Evolutionary conservation across 2,797 vertebrate genomes (phyloP).

Genomic region (Catostomus latipinnis): DNA sequence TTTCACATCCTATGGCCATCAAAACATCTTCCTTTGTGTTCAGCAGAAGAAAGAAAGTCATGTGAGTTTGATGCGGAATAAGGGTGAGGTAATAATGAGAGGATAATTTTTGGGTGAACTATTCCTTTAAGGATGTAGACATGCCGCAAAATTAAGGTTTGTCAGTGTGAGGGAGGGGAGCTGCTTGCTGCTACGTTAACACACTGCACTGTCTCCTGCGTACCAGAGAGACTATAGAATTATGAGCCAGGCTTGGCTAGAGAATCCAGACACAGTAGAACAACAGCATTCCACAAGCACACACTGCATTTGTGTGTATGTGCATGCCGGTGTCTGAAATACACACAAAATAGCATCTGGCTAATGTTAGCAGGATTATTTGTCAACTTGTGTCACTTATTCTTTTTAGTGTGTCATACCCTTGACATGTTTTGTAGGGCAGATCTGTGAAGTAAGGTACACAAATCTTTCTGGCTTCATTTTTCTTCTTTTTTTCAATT

Average conservation of each 20-base stretch:
- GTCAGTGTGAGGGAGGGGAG: conserved; percentile 9
- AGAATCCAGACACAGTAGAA: conserved; percentile 2
- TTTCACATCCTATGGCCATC: too few relatives aligned
- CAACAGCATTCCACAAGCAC: conserved; percentile 35
- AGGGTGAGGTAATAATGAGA: too few relatives aligned
- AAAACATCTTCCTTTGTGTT: too few relatives aligned
- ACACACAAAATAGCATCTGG: not conserved
- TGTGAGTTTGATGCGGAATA: too few relatives aligned
- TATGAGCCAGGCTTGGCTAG: conserved; percentile 34
- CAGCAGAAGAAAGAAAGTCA: too few relatives aligned
- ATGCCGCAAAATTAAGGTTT: not conserved
- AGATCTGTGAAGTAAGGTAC: not conserved
- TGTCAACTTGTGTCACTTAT: not conserved
- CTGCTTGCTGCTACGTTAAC: conserved; percentile 4
- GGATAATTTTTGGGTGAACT: too few relatives aligned
- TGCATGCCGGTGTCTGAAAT: not conserved
- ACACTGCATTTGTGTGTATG: not conserved
- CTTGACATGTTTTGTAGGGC: not conserved
- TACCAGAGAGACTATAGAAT: conserved; percentile 48
- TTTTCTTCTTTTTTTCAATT: not conserved
- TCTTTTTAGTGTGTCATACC: not conserved
- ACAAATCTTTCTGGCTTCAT: not conserved
- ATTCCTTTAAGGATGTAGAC: not conserved
- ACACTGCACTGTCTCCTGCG: conserved; percentile 35
- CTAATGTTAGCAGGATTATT: not conserved